Evolutionary conservation across 2,113 vertebrate genomes (phyloP).

Genomic region (Gallinago undulata): DNA sequence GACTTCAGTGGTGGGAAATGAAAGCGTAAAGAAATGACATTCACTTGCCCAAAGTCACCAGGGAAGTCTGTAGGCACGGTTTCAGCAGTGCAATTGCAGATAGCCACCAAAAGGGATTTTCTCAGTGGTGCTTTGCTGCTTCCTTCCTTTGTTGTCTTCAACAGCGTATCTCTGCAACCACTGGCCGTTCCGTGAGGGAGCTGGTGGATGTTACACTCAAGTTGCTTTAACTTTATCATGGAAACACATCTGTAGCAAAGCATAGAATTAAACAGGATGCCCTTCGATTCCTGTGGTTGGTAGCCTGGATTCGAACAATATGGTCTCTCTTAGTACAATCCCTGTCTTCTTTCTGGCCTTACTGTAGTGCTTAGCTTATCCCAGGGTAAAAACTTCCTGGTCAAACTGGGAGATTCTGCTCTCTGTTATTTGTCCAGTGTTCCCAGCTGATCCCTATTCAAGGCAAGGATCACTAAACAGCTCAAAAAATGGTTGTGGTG

Average conservation of each 20-base stretch:
- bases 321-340: background rate
- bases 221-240: background rate
- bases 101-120: background rate
- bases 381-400: background rate
- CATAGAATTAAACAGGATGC: background rate
- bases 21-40: accelerated
- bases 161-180: background rate
- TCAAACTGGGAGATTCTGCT: background rate
- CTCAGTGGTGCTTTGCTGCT: background rate
- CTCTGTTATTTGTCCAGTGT: background rate
- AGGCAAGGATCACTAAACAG: background rate
- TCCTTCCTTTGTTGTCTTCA: background rate
- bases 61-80: background rate
- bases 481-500: background rate
- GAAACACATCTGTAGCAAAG: background rate
- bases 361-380: background rate
- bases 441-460: background rate
- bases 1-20: background rate
- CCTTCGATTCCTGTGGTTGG: background rate
- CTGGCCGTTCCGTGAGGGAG: background rate
- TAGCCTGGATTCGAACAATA: background rate
- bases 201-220: background rate
- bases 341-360: background rate
- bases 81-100: background rate
- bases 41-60: background rate